Evolutionary conservation across 2,113 vertebrate genomes (phyloP).

Genomic region (Tachysurus vachellii): DNA sequence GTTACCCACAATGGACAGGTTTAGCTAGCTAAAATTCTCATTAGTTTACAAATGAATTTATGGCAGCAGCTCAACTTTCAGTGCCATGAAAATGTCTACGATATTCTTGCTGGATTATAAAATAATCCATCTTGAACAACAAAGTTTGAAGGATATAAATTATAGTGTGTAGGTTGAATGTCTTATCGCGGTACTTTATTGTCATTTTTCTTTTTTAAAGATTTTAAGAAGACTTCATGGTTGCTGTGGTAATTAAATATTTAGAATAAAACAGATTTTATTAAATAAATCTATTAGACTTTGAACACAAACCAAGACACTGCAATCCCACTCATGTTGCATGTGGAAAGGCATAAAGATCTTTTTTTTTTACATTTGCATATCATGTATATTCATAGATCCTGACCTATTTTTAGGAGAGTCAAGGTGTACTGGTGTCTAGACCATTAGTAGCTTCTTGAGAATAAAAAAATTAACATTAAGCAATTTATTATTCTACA

Average conservation of each 20-base stretch:
- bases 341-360: background rate
- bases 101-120: too few relatives aligned
- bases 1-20: too few relatives aligned
- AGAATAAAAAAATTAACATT: background rate
- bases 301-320: background rate
- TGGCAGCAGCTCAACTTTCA: too few relatives aligned
- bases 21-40: too few relatives aligned
- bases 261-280: background rate
- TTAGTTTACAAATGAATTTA: too few relatives aligned
- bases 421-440: background rate
- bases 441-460: background rate
- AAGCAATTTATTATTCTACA: background rate
- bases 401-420: background rate
- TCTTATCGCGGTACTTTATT: too few relatives aligned
- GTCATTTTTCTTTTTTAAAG: background rate
- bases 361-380: background rate
- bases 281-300: background rate
- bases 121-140: too few relatives aligned
- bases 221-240: background rate
- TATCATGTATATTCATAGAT: constrained; percentile 11
- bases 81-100: too few relatives aligned
- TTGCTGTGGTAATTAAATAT: background rate
- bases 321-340: background rate
- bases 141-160: too few relatives aligned
- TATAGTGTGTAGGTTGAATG: too few relatives aligned